These are phyloP conservation scores for Cephus spinipes DNA, from an alignment of 2,888 invertebrate genomes.

Conservation along the genomic window DNA sequence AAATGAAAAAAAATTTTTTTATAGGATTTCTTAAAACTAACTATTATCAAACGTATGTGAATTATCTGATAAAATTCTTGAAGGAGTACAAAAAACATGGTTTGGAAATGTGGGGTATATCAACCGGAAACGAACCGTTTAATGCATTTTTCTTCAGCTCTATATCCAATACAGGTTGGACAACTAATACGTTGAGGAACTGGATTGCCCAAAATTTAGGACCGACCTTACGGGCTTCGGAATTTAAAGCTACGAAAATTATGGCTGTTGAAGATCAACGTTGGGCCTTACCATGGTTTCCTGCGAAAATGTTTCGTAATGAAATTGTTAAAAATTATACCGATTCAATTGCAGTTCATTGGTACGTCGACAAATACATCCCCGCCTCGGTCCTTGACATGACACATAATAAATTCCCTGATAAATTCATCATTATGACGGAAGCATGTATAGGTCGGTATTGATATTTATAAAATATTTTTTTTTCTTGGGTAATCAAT, in stretches of 20 bases:
- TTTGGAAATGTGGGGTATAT: conserved; percentile 78
- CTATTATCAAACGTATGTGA: conserved; percentile 82
- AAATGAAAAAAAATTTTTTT: background rate
- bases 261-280: conserved; percentile 17
- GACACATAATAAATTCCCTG: conserved; percentile 72
- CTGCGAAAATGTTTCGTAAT: conserved; percentile 56
- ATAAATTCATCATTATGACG: conserved; percentile 80
- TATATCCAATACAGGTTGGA: conserved; percentile 85
- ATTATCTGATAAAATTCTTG: conserved; percentile 80
- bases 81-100: conserved; percentile 77
- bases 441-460: conserved; percentile 78
- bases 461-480: background rate
- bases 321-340: conserved; percentile 71
- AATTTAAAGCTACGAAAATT: conserved; percentile 11
- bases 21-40: conserved; percentile 1
- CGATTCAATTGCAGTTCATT: conserved; percentile 85
- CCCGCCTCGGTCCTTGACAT: conserved; percentile 71
- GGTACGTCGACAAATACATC: conserved; percentile 78
- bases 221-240: conserved; percentile 8
- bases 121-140: conserved; percentile 86
- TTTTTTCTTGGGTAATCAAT: background rate
- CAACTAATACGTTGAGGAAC: conserved; percentile 66
- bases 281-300: conserved; percentile 11
- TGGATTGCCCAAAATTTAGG: conserved; percentile 18
- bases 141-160: conserved; percentile 72